Conservation (phyloP, 2,797 vertebrate genomes). For the Gallinago nigripennis region DNA sequence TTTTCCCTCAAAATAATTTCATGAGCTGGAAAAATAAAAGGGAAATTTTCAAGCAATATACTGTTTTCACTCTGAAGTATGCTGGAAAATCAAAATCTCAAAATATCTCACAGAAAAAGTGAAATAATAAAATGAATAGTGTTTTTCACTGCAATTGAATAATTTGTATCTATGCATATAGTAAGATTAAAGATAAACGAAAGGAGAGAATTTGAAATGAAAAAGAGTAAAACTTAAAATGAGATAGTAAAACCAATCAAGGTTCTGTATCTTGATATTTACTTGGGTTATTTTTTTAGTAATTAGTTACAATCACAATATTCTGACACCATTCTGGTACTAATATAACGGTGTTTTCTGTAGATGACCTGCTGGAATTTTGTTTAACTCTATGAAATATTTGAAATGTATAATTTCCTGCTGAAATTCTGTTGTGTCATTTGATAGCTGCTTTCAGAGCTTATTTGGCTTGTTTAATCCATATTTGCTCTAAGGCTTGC, state of each 20-base stretch:
- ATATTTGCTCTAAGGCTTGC: not conserved
- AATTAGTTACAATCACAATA: not conserved
- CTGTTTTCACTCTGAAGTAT: not conserved
- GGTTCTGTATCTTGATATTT: not conserved
- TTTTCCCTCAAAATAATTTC: not conserved
- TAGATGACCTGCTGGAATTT: not conserved
- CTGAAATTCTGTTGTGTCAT: not conserved
- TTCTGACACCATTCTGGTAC: not conserved
- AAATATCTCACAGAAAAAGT: not conserved
- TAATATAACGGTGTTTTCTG: not conserved
- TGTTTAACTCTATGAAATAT: not conserved
- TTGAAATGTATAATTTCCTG: not conserved
- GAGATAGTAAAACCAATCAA: not conserved
- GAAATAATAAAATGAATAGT: not conserved
- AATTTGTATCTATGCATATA: not conserved
- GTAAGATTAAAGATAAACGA: not conserved
- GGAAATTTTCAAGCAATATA: not conserved
- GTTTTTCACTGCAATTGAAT: conserved; percentile 2
- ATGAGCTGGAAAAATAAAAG: not conserved
- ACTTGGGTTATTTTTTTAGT: not conserved
- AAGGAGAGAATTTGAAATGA: not conserved
- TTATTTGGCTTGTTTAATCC: not conserved
- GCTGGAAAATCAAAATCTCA: not conserved
- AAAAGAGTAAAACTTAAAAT: not conserved
- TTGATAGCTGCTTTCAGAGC: not conserved